Base-by-base conservation (phyloP, 2,888 invertebrate species). In the Mythimna albipuncta region DNA sequence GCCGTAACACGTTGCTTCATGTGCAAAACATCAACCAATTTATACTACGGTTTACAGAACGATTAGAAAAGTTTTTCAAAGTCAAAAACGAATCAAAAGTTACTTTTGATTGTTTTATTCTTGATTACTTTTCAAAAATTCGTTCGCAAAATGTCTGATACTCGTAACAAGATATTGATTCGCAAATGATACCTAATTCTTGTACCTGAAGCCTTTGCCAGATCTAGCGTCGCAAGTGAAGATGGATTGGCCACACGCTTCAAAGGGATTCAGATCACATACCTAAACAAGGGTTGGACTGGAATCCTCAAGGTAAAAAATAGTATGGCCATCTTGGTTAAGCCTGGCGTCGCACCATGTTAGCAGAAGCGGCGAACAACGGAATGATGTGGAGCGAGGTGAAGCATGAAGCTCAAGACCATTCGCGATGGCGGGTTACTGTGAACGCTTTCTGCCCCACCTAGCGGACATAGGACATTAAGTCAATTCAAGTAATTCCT, bases 41-140 rank as follows among this genome's bases (percentile, higher is more conserved):
- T 38, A 9, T 47, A 35, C 19, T 21, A 35, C 6, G 9, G 21
- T 62, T 62, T 26, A 21, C 0, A 61, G 19, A 73, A 35, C 1
- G 13, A 55, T 35, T 35, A 44, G 13, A 26, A 13, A 13, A 26
- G 16, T 6, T 19, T 72, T 50, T 21, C 0, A 52, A 62, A 58
- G 41, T 26, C n/a, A 69, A 58, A 41, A 32, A 26, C 26, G 16
- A 44, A 26, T 26, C 26, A 26, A 26, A 26, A 57, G 47, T 47
- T 11, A 50, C 21, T 72, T 66, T 21, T 13, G 32, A 54, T 41
- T 57, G 21, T 2, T 38, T 10, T 58, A 5, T 50, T 62, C 19
- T 50, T 50, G 65, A 57, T 67, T 50, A 57, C 13, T 32, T 75
- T 65, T 21, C 0, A 44, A n/a, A 47, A 70, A 57, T 70, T 71